These are phyloP conservation scores for Cataglyphis hispanica DNA, from an alignment of 1,140 invertebrate species.

Conservation along the genomic window DNA sequence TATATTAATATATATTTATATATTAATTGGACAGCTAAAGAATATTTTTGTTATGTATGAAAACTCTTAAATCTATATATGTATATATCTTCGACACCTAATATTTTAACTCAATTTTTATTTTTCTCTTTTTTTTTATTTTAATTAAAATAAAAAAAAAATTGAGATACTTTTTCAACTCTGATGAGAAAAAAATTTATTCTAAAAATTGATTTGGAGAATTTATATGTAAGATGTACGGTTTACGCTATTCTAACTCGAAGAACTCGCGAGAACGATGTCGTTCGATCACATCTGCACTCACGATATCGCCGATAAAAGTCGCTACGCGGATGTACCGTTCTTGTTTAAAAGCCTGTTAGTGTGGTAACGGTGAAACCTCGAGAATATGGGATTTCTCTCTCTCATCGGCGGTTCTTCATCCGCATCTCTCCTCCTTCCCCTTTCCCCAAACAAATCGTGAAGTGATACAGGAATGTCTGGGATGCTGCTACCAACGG, in stretches of 20 bases:
- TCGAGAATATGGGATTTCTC: slow-evolving; percentile 46
- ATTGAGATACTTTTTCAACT: no score
- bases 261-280: neutral
- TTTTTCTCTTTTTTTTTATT: no score
- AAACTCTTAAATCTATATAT: no score
- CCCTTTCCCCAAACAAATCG: slow-evolving; percentile 61
- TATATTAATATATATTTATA: no score
- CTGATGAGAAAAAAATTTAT: neutral
- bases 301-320: slow-evolving; percentile 52
- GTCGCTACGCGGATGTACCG: slow-evolving; percentile 33
- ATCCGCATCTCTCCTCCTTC: neutral
- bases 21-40: no score
- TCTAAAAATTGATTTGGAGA: neutral
- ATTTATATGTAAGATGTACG: neutral
- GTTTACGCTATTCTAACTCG: neutral
- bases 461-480: slow-evolving; percentile 74
- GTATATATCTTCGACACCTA: no score
- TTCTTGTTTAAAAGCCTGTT: slow-evolving; percentile 72
- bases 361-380: slow-evolving; percentile 64
- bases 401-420: neutral
- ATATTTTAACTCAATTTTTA: no score
- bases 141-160: no score
- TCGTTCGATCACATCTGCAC: neutral
- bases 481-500: slow-evolving; percentile 71
- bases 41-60: no score